phyloP scores from a whole-genome alignment of 2,797 vertebrate genomes.

The Molothrus ater region DNA sequence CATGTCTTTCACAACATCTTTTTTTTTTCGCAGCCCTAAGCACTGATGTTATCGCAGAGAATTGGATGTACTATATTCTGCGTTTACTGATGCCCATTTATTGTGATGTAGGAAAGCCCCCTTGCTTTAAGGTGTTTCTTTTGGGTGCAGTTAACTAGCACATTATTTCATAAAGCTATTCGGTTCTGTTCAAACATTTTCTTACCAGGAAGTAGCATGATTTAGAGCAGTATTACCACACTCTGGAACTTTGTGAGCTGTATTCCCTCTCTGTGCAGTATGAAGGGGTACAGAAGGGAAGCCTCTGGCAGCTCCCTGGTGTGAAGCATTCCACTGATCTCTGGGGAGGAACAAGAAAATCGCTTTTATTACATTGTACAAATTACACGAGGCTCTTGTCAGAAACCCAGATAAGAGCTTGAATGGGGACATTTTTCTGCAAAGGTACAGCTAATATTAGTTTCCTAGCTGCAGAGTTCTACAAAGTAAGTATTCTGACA shows the following conservation, averaged over 20 bases:
- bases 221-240: accelerated
- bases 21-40: accelerated
- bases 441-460: not conserved
- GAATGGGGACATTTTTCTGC: not conserved
- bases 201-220: not conserved
- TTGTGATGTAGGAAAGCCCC: not conserved
- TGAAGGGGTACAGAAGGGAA: not conserved
- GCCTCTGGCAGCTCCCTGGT: not conserved
- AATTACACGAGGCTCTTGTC: not conserved
- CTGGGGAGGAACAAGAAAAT: not conserved
- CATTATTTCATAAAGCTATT: not conserved
- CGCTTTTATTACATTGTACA: accelerated
- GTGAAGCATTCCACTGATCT: not conserved
- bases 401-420: not conserved
- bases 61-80: accelerated
- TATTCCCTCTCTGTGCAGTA: accelerated
- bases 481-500: not conserved
- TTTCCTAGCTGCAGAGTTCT: not conserved
- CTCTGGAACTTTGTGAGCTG: too few species aligned
- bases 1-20: accelerated
- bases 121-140: not conserved
- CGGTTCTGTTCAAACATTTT: not conserved
- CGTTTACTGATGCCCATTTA: accelerated
- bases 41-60: accelerated
- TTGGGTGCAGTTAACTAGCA: accelerated